Base-by-base conservation (phyloP, 2,113 vertebrate species). In the Chloropsis hardwickii region DNA sequence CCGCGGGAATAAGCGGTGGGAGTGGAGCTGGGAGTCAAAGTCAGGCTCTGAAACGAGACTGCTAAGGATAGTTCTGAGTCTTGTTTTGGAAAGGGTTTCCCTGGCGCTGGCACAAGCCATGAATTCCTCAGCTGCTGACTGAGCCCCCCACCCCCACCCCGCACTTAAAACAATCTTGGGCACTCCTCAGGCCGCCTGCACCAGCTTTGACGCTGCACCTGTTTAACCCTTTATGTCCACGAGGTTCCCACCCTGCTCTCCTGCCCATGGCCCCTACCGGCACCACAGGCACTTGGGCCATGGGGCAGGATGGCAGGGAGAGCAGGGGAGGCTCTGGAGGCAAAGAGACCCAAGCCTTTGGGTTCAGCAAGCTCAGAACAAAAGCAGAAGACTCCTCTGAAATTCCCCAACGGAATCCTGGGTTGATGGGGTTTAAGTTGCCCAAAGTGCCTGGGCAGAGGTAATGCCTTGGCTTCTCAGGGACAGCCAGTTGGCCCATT, bases 81-180 rank as follows among this genome's bases (percentile, higher is more conserved):
- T 98, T 98, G 98, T 98, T 98, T 98, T 98, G 98, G 97, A 98
- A 97, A 98, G 98, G 97, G 98, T 98, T 99, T 99, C 98, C 97
- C 98, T 94, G 83, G 91, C 27, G 97, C 97, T 99, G 98, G 98
- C 98, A 98, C 95, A 93, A 61, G 92, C 88, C 70, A 60, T 9
- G 60, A 97, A 99, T 98, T 99, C 98, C 98, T 98, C 97, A 98
- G 98, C 98, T 98, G 98, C 95, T 56, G 90, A 98, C 98, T 97
- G 98, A 98, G 98, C 93, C 81, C 85, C 94, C 85, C 78, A 35
- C 87, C 79, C 73, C 94, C 87, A 71, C 40, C 76, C 74, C 11
- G 60, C 95, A 95, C 94, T 90, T 93, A 73, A 94, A 90, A 83
- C 94, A 31, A 25, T 89, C 91, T 89, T 95, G 93, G 92, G 91